Evolutionary conservation across 2,888 invertebrate species (phyloP).

Genomic region (Subacronicta megacephala): DNA sequence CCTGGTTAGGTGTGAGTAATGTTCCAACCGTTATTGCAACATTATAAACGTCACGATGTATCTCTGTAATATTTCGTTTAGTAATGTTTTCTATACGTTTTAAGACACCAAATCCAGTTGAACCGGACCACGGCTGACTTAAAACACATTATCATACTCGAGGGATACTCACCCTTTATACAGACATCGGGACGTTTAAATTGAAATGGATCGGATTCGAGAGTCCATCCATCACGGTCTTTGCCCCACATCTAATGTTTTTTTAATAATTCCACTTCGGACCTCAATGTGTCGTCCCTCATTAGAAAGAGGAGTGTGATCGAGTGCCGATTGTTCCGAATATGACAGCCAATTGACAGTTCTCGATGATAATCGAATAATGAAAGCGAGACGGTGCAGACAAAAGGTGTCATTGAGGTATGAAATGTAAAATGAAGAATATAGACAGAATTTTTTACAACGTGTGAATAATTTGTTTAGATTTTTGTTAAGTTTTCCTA

Average conservation of each 20-base stretch:
- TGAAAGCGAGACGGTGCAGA: constrained; percentile 63
- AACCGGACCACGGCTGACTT: constrained; percentile 67
- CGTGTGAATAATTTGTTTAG: constrained; percentile 44
- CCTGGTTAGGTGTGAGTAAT: constrained; percentile 85
- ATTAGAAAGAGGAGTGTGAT: constrained; percentile 79
- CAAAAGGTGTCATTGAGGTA: constrained; percentile 65
- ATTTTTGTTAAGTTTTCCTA: constrained; percentile 1
- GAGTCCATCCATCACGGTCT: constrained; percentile 86
- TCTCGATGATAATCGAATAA: constrained; percentile 78
- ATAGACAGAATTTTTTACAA: constrained; percentile 52
- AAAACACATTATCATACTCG: constrained; percentile 78
- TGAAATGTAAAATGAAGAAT: constrained; percentile 54
- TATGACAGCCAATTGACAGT: constrained; percentile 86
- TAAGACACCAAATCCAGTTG: constrained; percentile 52
- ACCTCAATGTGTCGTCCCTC: constrained; percentile 71
- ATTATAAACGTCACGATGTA: constrained; percentile 74
- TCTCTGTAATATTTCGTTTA: constrained; percentile 39
- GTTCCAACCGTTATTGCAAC: constrained; percentile 78
- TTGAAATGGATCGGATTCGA: constrained; percentile 88
- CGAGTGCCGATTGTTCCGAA: constrained; percentile 78
- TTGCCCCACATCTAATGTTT: constrained; percentile 86
- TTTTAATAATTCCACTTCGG: constrained; percentile 86
- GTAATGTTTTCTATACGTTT: constrained; percentile 33
- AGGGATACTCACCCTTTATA: constrained; percentile 83
- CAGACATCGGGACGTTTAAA: constrained; percentile 75